These are phyloP conservation scores for Rhynchophorus ferrugineus DNA, from an alignment of 1,140 invertebrate species.

Conservation along the genomic window DNA sequence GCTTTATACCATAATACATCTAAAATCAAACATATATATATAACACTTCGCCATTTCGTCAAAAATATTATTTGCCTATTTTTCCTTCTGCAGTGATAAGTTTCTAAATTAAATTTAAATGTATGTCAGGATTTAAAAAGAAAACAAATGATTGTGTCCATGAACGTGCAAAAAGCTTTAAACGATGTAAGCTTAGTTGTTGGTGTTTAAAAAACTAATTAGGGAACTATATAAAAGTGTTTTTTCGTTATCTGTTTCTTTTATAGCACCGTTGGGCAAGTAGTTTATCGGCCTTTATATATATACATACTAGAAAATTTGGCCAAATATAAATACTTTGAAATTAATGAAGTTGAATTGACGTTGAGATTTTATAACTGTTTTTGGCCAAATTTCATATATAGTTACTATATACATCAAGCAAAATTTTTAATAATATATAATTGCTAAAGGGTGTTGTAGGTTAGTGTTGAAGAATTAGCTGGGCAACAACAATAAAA, in stretches of 20 bases:
- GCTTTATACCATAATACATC: too few relatives aligned
- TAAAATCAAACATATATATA: too few relatives aligned
- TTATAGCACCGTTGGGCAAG: constrained; percentile 15
- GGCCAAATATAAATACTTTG: neutral
- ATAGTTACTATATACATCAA: neutral
- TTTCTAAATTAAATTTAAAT: too few relatives aligned
- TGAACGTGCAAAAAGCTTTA: neutral
- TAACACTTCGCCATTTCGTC: too few relatives aligned
- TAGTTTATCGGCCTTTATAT: constrained; percentile 30
- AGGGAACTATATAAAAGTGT: neutral
- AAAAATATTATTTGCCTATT: too few relatives aligned
- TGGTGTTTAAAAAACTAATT: neutral
- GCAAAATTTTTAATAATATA: neutral
- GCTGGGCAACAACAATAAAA: too few relatives aligned
- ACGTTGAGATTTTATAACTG: neutral
- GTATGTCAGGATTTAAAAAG: too few relatives aligned
- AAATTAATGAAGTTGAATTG: neutral
- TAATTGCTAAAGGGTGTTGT: too few relatives aligned
- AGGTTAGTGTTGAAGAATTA: too few relatives aligned
- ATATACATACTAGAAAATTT: constrained; percentile 10
- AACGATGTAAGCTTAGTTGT: neutral
- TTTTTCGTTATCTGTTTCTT: neutral
- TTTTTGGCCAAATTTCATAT: constrained; percentile 1
- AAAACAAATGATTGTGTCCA: neutral
- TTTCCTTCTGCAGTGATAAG: too few relatives aligned